These are phyloP conservation scores for Macrosteles quadrilineatus DNA, from an alignment of 1,140 invertebrate genomes.

Conservation along the genomic window DNA sequence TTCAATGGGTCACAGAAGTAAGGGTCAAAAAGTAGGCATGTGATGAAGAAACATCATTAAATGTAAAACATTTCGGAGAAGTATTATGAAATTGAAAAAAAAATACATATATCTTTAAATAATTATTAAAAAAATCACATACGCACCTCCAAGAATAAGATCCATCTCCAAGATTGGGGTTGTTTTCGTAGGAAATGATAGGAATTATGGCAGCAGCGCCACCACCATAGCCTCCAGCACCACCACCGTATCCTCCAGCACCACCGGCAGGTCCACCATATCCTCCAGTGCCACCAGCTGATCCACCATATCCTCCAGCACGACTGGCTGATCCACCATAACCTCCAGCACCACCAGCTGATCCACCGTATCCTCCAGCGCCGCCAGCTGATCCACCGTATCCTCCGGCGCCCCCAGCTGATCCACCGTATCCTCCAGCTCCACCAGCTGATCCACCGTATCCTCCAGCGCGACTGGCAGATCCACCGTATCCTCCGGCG, in stretches of 20 bases:
- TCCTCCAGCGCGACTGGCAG: slow-evolving; percentile 3
- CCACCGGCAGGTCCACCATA: slow-evolving; percentile 3
- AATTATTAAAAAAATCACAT: no score
- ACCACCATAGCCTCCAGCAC: neutral
- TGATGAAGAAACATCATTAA: no score
- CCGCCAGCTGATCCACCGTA: neutral
- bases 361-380: slow-evolving; percentile 1
- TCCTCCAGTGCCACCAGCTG: neutral
- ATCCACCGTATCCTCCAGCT: slow-evolving; percentile 26
- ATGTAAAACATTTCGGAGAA: no score
- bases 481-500: neutral
- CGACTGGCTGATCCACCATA: slow-evolving; percentile 7
- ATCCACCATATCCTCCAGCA: slow-evolving; percentile 2
- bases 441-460: neutral
- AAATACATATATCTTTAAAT: no score
- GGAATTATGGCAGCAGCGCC: slow-evolving; percentile 31
- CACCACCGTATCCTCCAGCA: neutral
- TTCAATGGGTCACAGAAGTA: no score
- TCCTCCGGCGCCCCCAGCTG: slow-evolving; percentile 2
- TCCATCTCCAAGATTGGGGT: slow-evolving; percentile 36
- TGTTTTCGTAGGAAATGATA: slow-evolving; percentile 36
- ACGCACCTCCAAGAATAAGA: slow-evolving; percentile 41
- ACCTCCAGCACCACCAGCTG: slow-evolving; percentile 18
- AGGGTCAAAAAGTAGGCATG: no score
- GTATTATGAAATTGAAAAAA: no score